Base-by-base conservation (phyloP, 2,113 vertebrate genomes). In the Cathartes aura region DNA sequence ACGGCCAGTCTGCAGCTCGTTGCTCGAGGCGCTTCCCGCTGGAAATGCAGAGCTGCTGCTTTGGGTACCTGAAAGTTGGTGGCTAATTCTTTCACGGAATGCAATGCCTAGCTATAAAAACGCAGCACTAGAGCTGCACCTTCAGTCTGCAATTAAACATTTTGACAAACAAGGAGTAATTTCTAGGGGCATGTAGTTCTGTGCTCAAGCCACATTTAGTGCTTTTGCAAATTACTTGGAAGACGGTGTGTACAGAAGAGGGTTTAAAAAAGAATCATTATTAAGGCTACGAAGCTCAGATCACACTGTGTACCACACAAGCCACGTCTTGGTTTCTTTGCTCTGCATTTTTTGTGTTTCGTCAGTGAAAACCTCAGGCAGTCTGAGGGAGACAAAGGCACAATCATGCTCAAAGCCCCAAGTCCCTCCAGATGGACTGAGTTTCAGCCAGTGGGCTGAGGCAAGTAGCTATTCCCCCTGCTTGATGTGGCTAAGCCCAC, bases 71-170 rank as follows among this genome's bases (percentile, higher is more conserved):
- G 50, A 10, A 15, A 30, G 10, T 2, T 4, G 15, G 7, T 1
- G 47, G 21, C 2, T 30, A 1, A 1, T 16, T 29, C 19, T 3
- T 1, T 6, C 34, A 0, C 18, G 0, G 12, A 1, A 4, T 3
- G 15, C 8, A 1, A 12, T 6, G 43, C 59, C 6, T 5, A 3
- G 34, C 34, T 50, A 1, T 18, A 0, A 1, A 5, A 48, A 8
- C 2, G 16, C 32, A 11, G 1, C 27, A 0, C 9, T 2, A 0
- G 50, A 21, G 14, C 4, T 6, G 71, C 32, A 6, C 12, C n/a
- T 2, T 5, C 36, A 4, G 43, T 6, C 58, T 45, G 27, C 30
- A 0, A 0, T 5, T 60, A 16, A 5, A 6, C 20, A 2, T 38
- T n/a, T 10, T 0, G 2, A 9, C 20, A 12, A 16, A 38, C 3